Base-by-base conservation (phyloP, 1,140 invertebrate genomes). In the Trachymyrmex septentrionalis region DNA sequence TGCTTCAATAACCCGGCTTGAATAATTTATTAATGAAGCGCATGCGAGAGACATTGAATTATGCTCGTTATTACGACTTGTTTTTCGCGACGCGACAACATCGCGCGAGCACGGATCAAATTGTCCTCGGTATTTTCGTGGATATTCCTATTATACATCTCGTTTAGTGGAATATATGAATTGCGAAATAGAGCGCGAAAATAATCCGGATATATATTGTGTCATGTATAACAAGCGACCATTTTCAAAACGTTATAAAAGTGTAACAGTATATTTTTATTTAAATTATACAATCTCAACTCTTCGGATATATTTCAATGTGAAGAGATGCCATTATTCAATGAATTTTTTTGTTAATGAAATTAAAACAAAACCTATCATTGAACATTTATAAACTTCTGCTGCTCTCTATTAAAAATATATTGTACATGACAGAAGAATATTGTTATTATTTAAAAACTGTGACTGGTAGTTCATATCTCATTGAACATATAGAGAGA, bases 1-100 rank as follows among this genome's bases (percentile, higher is more conserved):
- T 61, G 80, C 80, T 82, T 82, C 80, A 44, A 75, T 84, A 72
- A 84, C 24, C 24, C 38, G 10, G 27, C 55, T 48, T 75, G 80
- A 61, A 84, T 75, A 84, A 84, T 84, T 84, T 84, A 84, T 84
- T 84, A 84, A 84, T 75, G 67, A 84, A 84, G 24, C 38, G 69
- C 69, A 57, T 75, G 80, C 80, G 69, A 4, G 12, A 61, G 57
- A 75, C 80, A 21, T 63, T 72, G 69, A 84, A 63, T 84, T 75
- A 75, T 75, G 55, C n/a, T 61, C 69, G 80, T 84, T 84, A 84
- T 61, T 24, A 27, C 14, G 24, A n/a, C 6, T 24, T 82, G 69
- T 73, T 84, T 84, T 73, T 75, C 69, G 19, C 9, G 24, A 73
- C 9, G 19, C 67, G 66, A 71, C 53, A 80, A 61, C 34, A 61